These are phyloP conservation scores for Gallinago jamesoni DNA, from an alignment of 2,113 vertebrate genomes.

Conservation along the genomic window DNA sequence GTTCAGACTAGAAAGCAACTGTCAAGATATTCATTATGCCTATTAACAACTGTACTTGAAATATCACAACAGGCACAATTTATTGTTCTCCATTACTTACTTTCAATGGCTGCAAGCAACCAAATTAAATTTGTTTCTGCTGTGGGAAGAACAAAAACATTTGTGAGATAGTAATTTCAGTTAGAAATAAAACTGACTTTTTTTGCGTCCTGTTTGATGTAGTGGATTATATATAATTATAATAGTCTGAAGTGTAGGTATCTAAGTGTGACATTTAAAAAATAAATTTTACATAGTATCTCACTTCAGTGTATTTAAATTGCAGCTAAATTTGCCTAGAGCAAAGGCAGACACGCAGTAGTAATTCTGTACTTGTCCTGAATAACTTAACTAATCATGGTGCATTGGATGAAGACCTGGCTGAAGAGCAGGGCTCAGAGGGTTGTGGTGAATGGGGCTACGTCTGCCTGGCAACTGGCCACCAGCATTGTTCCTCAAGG, in stretches of 20 bases:
- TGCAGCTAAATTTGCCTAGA: background rate
- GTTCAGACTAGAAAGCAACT: background rate
- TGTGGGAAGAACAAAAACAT: background rate
- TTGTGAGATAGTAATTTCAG: background rate
- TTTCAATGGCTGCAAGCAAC: background rate
- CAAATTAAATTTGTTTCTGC: background rate
- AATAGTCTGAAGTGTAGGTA: background rate
- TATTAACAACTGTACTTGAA: background rate
- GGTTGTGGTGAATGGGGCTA: background rate
- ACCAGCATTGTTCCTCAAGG: background rate
- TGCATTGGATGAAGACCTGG: background rate
- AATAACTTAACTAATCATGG: background rate
- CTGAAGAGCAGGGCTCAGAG: background rate
- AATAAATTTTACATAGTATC: background rate
- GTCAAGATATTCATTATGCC: background rate
- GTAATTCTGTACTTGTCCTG: background rate
- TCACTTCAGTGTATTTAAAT: background rate
- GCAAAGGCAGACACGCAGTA: background rate
- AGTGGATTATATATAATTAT: background rate
- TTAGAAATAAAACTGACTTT: background rate
- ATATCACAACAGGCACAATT: background rate
- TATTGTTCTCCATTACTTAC: background rate
- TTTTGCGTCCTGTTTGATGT: background rate
- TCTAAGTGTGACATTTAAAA: background rate
- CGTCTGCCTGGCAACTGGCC: rapidly evolving